Conservation (phyloP, 2,797 vertebrate species). For the Ambastaia sidthimunki region DNA sequence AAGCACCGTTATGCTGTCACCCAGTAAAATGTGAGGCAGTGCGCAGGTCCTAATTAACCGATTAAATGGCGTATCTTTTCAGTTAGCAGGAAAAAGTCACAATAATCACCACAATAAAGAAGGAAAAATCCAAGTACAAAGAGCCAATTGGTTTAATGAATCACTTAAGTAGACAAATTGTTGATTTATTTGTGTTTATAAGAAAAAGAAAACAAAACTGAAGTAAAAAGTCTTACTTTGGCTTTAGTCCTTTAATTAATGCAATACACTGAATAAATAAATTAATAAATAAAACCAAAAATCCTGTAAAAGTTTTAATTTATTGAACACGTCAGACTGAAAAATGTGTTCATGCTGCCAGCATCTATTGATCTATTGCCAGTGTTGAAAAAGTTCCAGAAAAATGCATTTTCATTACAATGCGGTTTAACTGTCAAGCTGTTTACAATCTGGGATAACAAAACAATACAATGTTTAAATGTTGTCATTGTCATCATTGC, state of each 20-base stretch:
- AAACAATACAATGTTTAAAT: background rate
- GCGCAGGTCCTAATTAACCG: background rate
- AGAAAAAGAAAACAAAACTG: no score
- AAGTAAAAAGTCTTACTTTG: background rate
- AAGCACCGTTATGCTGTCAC: constrained; percentile 2
- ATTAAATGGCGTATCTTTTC: background rate
- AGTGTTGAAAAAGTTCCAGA: constrained; percentile 10
- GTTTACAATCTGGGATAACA: constrained; percentile 1
- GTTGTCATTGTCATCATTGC: background rate
- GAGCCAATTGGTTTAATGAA: background rate
- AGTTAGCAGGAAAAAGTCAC: background rate
- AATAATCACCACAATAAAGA: background rate
- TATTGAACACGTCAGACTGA: background rate
- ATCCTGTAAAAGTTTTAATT: background rate
- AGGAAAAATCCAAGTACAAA: background rate
- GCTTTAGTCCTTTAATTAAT: background rate
- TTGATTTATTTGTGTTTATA: no score
- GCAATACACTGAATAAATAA: no score
- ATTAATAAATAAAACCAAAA: background rate
- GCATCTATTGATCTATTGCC: background rate
- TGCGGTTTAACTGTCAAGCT: background rate
- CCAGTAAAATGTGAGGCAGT: constrained; percentile 8
- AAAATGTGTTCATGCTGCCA: background rate
- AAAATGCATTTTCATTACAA: constrained; percentile 4
- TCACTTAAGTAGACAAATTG: background rate